Evolutionary conservation across 37 sponge, comb jelly and placozoan genomes (phyloP).

Genomic region (Haliclona indistincta): DNA sequence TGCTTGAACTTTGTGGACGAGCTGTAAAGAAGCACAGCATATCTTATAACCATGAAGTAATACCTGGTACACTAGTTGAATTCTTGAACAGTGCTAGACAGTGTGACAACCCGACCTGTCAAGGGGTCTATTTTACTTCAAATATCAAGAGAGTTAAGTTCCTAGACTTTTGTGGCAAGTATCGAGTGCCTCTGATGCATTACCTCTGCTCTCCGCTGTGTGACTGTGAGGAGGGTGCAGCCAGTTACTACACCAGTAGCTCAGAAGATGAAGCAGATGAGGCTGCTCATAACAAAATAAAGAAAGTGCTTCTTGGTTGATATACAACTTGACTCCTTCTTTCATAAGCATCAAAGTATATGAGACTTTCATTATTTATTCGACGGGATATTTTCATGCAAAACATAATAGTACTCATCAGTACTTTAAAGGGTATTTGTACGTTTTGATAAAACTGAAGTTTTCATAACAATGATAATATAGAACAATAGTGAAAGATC

Average conservation of each 20-base stretch:
- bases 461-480: no score
- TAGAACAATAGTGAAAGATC: no score
- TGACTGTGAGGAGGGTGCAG: conserved; percentile 14
- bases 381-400: no score
- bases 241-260: not conserved
- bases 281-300: conserved; percentile 36
- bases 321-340: not conserved
- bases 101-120: conserved; percentile 88
- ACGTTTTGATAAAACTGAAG: no score
- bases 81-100: conserved; percentile 60
- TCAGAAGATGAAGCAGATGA: conserved; percentile 65
- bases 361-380: no score
- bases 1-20: conserved; percentile 70
- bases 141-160: conserved; percentile 74
- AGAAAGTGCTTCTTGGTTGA: conserved; percentile 70
- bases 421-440: no score
- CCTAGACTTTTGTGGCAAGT: conserved; percentile 95
- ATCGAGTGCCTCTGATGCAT: conserved; percentile 88
- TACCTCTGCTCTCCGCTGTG: conserved; percentile 77
- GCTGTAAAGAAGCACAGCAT: conserved; percentile 49
- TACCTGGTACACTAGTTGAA: conserved; percentile 49
- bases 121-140: conserved; percentile 86
- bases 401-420: no score
- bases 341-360: not conserved
- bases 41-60: conserved; percentile 33